Percentiles rank a stretch among this genome's conserved stretches.
Evolutionary conservation across 2,888 invertebrate species (phyloP).

Genomic region (Cataglyphis livida): DNA sequence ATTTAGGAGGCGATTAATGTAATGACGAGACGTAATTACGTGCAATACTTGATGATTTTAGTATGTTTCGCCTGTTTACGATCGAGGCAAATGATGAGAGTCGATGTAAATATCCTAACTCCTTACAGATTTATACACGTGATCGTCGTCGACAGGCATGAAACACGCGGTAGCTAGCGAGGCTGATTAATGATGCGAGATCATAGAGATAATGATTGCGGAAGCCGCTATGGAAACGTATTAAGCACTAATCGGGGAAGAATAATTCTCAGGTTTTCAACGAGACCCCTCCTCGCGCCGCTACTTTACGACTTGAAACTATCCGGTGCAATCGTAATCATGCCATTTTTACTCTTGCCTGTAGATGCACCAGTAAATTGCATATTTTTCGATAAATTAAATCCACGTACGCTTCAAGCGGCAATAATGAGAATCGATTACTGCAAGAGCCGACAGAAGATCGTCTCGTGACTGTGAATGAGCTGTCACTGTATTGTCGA

Average conservation of each 20-base stretch:
- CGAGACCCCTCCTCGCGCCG: slow-evolving; percentile 19
- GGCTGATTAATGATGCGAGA: slow-evolving; percentile 76
- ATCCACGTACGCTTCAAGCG: not conserved
- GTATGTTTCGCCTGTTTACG: slow-evolving; percentile 45
- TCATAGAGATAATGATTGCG: slow-evolving; percentile 71
- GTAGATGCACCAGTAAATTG: not conserved
- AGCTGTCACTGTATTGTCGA: slow-evolving; percentile 6
- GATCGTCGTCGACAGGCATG: slow-evolving; percentile 73
- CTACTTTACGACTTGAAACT: slow-evolving; percentile 55
- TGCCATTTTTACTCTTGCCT: slow-evolving; percentile 17
- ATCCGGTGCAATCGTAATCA: slow-evolving; percentile 32
- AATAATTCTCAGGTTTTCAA: slow-evolving; percentile 62
- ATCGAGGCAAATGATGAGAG: slow-evolving; percentile 25
- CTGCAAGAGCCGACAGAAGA: not conserved
- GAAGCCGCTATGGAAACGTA: slow-evolving; percentile 69
- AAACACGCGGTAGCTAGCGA: slow-evolving; percentile 72
- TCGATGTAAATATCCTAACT: slow-evolving; percentile 58
- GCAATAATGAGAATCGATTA: not conserved
- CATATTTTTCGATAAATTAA: slow-evolving; percentile 22
- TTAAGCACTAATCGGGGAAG: slow-evolving; percentile 54
- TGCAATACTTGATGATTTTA: slow-evolving; percentile 7
- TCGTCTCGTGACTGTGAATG: slow-evolving; percentile 13
- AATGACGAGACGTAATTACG: slow-evolving; percentile 29
- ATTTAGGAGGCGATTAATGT: not conserved
- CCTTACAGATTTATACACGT: slow-evolving; percentile 59